Evolutionary conservation across 2,113 vertebrate species (phyloP), one percentile per base, ranked within the genome.

Genomic region (Heterocephalus glaber): DNA sequence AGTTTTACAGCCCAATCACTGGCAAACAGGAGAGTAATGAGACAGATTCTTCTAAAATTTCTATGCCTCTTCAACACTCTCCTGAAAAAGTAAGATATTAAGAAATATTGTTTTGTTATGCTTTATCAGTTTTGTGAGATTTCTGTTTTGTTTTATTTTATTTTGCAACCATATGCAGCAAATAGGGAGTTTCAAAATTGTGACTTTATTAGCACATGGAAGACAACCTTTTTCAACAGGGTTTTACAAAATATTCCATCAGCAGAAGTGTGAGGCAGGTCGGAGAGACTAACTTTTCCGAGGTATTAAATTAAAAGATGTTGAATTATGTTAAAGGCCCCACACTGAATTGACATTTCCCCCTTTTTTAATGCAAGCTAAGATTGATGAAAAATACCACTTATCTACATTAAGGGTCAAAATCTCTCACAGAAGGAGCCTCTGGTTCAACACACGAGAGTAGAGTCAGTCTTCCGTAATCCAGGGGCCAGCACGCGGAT

Each of bases 351-450:
- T 98, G 99, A 99, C 99, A 98, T 98, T 98, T 98, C 97, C 97
- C 92, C 94, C 97, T 97, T 98, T 98, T 99, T 98, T 98, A 99
- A 99, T 98, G 98, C 98, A 98, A 97, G 98, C 97, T 98, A 98
- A 99, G 98, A 98, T 99, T 99, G 99, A 99, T 99, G 99, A 99
- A 99, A 98, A 98, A 98, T 99, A 99, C 98, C 99, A 99, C 99
- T 99, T 99, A 99, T 99, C 99, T 99, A 99, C 99, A 99, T 99
- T 99, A 99, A 99, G 99, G 98, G 99, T 99, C 99, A 99, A 98
- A 97, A 98, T 98, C 98, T 95, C 98, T 97, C 98, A 97, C 97
- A 96, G 97, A 98, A 97, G 97, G 98, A 98, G 98, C 98, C 97
- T 97, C 98, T 98, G 97, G 98, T 98, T 98, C 98, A 98, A 99